These are phyloP conservation scores for Lithophane ornitopus DNA, from an alignment of 2,888 invertebrate species.

Conservation along the genomic window DNA sequence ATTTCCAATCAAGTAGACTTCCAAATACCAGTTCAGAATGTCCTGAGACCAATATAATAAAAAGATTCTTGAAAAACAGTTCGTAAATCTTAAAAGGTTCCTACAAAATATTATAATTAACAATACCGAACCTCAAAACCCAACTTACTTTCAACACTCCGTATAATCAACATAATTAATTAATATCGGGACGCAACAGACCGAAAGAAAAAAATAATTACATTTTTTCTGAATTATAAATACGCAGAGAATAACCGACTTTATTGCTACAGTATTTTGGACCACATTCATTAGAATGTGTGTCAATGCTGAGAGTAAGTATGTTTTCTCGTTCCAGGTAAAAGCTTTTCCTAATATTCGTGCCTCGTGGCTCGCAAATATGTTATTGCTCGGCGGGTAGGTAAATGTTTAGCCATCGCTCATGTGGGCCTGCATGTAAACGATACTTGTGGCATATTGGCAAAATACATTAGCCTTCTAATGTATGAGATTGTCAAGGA, in stretches of 20 bases:
- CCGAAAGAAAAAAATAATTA: constrained; percentile 21
- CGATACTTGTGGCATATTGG: constrained; percentile 53
- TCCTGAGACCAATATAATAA: background rate
- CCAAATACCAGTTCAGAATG: constrained; percentile 4
- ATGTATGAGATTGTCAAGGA: constrained; percentile 32
- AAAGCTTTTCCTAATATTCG: constrained; percentile 81
- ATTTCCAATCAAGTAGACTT: constrained; percentile 2
- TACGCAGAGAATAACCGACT: constrained; percentile 55
- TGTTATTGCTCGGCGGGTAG: constrained; percentile 68
- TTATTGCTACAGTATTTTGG: constrained; percentile 58
- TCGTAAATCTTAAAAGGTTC: constrained; percentile 4
- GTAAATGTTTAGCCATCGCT: constrained; percentile 65
- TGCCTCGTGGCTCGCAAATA: constrained; percentile 71
- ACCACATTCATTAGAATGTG: constrained; percentile 68
- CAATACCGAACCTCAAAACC: constrained; percentile 22
- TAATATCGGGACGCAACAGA: constrained; percentile 40
- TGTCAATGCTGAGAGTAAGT: constrained; percentile 70
- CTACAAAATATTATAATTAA: constrained; percentile 33
- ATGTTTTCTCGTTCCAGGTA: constrained; percentile 74
- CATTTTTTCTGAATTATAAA: constrained; percentile 54
- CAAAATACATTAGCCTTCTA: constrained; percentile 51
- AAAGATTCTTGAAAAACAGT: background rate
- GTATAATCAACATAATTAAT: constrained; percentile 56
- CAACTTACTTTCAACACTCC: constrained; percentile 26
- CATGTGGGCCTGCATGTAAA: constrained; percentile 55